phyloP scores from a whole-genome alignment of 2,113 vertebrate genomes.

The Colinus virginianus region DNA sequence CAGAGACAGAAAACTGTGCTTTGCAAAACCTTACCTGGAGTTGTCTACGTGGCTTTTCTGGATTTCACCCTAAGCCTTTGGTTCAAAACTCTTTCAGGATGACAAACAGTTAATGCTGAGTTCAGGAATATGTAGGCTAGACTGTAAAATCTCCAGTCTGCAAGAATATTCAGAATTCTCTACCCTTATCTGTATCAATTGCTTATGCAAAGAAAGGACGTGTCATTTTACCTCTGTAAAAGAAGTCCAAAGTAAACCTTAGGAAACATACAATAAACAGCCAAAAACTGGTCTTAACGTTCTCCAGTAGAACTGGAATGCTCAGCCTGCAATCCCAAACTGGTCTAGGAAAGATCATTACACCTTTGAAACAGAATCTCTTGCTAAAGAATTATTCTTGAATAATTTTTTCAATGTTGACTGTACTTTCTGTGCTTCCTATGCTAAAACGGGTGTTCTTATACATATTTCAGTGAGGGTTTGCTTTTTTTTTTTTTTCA shows the following conservation, averaged over 20 bases:
- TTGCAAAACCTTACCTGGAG: neutral
- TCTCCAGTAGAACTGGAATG: neutral
- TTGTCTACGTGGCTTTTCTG: neutral
- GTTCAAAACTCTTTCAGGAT: neutral
- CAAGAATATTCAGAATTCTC: neutral
- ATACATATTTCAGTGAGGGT: neutral
- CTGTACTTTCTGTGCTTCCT: conserved; percentile 44
- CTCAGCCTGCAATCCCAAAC: conserved; percentile 5
- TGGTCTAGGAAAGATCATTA: conserved; percentile 34
- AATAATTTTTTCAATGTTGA: conserved; percentile 55
- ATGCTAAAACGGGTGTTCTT: conserved; percentile 22
- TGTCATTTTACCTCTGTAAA: neutral
- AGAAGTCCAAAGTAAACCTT: neutral
- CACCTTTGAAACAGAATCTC: conserved; percentile 41
- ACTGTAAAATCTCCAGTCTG: neutral
- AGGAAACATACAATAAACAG: neutral
- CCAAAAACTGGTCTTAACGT: neutral
- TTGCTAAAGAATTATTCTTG: conserved; percentile 28
- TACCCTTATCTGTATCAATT: neutral
- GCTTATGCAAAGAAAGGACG: neutral
- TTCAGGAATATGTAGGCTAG: neutral
- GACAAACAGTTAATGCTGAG: neutral
- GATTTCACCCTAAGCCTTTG: neutral
- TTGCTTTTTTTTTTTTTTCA: neutral
- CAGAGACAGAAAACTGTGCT: neutral